Conservation (phyloP, 2,113 vertebrate genomes). For the Struthio camelus region DNA sequence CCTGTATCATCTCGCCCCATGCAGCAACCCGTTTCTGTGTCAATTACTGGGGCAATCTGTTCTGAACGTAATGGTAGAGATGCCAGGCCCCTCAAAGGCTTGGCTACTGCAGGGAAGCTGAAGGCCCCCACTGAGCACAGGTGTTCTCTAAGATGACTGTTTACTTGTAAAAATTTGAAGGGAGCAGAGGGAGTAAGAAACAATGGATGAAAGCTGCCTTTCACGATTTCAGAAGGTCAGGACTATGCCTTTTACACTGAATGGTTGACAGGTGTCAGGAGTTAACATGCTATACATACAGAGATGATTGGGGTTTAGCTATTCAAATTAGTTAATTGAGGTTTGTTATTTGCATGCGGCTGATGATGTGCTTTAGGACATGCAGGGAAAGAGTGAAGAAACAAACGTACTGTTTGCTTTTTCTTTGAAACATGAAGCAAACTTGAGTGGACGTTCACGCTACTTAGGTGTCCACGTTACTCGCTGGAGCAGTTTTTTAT, state of each 20-base stretch:
- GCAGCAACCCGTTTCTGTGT: background rate
- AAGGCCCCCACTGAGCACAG: conserved; percentile 10
- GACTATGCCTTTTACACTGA: background rate
- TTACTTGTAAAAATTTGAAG: background rate
- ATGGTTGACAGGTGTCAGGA: background rate
- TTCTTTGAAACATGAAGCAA: background rate
- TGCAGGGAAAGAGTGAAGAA: background rate
- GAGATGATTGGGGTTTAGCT: background rate
- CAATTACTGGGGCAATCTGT: conserved; percentile 32
- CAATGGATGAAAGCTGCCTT: background rate
- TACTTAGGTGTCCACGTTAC: background rate
- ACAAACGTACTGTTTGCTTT: background rate
- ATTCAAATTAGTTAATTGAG: background rate
- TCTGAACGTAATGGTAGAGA: background rate
- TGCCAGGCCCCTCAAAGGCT: background rate
- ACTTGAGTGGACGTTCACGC: background rate
- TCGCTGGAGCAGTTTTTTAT: background rate
- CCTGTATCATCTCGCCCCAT: fast-evolving
- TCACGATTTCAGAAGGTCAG: background rate
- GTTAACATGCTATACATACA: background rate
- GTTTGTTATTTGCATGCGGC: background rate
- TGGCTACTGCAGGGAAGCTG: background rate
- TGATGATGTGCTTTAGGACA: background rate
- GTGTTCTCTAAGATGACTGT: conserved; percentile 13
- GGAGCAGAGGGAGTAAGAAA: background rate